phyloP scores from a whole-genome alignment of 2,888 invertebrate genomes.

The Ypsolopha sequella region DNA sequence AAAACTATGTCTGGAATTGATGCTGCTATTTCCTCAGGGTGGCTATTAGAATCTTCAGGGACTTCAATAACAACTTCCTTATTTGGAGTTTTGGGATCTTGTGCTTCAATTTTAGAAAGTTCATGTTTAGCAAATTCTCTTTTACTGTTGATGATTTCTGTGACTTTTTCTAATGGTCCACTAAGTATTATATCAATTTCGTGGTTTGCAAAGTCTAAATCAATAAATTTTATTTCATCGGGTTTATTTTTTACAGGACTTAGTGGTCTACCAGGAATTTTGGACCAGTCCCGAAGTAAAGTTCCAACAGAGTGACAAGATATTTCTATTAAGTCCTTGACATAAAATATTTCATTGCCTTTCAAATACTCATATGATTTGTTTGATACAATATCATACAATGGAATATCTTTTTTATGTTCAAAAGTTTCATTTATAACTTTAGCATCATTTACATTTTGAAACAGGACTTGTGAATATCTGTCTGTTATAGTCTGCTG shows the following conservation, averaged over 20 bases:
- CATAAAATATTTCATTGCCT: constrained; percentile 48
- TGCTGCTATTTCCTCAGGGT: too few species aligned
- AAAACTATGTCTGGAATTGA: too few species aligned
- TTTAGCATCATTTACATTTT: constrained; percentile 20
- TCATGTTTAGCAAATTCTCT: not conserved
- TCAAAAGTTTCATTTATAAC: constrained; percentile 5
- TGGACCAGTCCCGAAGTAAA: constrained; percentile 72
- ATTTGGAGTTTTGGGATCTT: too few species aligned
- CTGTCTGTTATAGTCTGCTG: constrained; percentile 36
- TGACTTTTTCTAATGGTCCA: constrained; percentile 31
- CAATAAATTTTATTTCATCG: constrained; percentile 29
- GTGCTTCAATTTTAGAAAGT: too few species aligned
- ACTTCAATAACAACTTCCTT: too few species aligned
- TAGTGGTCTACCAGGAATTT: constrained; percentile 73
- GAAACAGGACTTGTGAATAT: constrained; percentile 43
- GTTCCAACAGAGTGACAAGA: constrained; percentile 42
- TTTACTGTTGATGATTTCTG: constrained; percentile 25
- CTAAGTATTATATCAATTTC: constrained; percentile 48
- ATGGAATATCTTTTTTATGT: constrained; percentile 9
- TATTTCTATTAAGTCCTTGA: constrained; percentile 52
- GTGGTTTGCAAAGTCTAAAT: constrained; percentile 38
- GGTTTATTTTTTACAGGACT: constrained; percentile 48
- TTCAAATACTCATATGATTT: constrained; percentile 31
- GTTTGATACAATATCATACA: constrained; percentile 36
- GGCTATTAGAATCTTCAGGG: too few species aligned